Conservation (phyloP, 30 jellyfish, hydroid and myxozoan genomes). For the Mastigias papua region DNA sequence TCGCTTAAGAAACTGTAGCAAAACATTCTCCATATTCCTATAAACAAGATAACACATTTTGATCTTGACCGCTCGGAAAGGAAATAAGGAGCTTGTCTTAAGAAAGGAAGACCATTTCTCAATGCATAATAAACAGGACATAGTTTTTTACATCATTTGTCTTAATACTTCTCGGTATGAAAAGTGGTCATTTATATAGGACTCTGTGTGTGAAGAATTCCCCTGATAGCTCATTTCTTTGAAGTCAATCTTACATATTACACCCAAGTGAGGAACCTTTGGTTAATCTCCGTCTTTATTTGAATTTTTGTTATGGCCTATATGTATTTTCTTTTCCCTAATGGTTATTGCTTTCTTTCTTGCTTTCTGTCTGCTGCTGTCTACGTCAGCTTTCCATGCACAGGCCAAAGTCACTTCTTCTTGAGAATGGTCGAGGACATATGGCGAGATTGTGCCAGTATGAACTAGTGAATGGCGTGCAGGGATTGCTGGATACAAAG, state of each 20-base stretch:
- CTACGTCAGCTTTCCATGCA: background rate
- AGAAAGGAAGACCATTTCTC: too few species aligned
- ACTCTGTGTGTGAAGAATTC: too few species aligned
- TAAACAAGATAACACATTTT: too few species aligned
- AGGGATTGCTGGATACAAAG: conserved; percentile 34
- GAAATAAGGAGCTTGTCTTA: too few species aligned
- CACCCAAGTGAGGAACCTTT: background rate
- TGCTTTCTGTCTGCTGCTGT: conserved; percentile 18
- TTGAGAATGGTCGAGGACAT: background rate
- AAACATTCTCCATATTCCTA: too few species aligned
- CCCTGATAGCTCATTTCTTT: conserved; percentile 43
- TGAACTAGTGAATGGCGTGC: conserved; percentile 59
- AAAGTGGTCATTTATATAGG: too few species aligned
- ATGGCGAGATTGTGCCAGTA: conserved; percentile 47
- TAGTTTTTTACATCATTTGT: background rate
- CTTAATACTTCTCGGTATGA: conserved; percentile 1
- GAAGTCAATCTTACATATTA: background rate
- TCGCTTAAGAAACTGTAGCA: too few species aligned
- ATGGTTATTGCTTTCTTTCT: too few species aligned
- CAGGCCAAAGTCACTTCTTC: background rate
- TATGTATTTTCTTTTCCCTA: too few species aligned
- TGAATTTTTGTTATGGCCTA: background rate
- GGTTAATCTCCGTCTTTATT: background rate
- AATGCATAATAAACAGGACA: background rate
- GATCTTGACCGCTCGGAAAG: too few species aligned